Evolutionary conservation across 2,888 invertebrate species (phyloP), one percentile per base, ranked within the genome.

Genomic region (Polydesmus complanatus): DNA sequence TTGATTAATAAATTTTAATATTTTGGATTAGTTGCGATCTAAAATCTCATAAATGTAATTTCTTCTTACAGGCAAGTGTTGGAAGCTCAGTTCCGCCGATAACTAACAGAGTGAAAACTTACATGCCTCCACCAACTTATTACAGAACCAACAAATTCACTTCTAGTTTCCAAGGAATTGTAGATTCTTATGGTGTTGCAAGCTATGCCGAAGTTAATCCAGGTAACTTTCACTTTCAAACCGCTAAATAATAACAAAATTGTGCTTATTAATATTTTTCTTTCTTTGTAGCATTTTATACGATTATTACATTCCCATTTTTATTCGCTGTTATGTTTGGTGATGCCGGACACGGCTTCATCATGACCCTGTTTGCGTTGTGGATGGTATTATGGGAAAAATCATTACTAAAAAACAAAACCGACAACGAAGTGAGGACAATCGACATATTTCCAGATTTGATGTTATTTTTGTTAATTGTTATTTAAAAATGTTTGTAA

Each of bases 261-360:
- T 51, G 2, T 58, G 57, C 65, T 62, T 49, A 63, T 71, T 73
- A 60, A 56, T 27, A n/a, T n/a, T 53, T 11, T 19, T 18, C 11
- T 54, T 25, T 25, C 22, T 14, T 5, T 56, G 3, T 81, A 80
- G 90, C 95, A 0, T 91, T 93, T 0, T 97, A 92, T 76, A 93
- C 95, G 0, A 92, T 95, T 68, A 91, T 97, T 62, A 94, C 96
- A 3, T 97, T 97, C 75, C 96, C 96, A 61, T 97, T 97, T 78
- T 78, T 97, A 70, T 97, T 97, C 76, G 91, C 93, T 67, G 88
- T 97, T 67, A 97, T 97, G 96, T 97, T 97, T 78, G 95, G 97
- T n/a, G 97, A 98, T 77, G 78, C 87, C 63, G 97, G 97, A 0
- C 97, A 98, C 75, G 96, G 96, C 61, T 51, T 86, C 0, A 78